These are phyloP conservation scores for Dascyllus trimaculatus DNA, from an alignment of 2,113 vertebrate genomes.

Conservation along the genomic window DNA sequence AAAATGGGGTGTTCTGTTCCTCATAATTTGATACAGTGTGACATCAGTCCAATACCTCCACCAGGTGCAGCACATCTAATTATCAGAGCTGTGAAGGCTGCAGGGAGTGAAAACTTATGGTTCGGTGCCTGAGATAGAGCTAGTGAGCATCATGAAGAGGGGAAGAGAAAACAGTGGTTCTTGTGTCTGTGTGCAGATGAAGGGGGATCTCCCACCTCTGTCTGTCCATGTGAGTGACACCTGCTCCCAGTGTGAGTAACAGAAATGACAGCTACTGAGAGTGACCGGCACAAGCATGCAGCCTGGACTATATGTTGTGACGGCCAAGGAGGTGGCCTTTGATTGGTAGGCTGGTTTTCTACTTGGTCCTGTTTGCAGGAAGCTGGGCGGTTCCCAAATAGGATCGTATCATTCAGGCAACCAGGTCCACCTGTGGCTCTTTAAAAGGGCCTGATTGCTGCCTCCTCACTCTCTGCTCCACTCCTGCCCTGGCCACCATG, in stretches of 20 bases:
- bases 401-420: no score
- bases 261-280: constrained; percentile 1
- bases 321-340: no score
- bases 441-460: no score
- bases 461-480: no score
- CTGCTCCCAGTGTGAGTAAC: constrained; percentile 25
- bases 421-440: no score
- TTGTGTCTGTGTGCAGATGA: constrained; percentile 9
- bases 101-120: neutral
- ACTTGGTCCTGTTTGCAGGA: no score
- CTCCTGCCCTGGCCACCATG: no score
- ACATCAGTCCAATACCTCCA: constrained; percentile 4
- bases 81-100: constrained; percentile 3
- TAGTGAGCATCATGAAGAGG: neutral
- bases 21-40: neutral
- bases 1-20: neutral
- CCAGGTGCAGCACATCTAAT: constrained; percentile 13
- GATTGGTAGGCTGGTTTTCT: no score
- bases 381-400: no score
- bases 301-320: no score
- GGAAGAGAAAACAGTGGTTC: neutral
- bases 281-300: neutral
- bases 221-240: constrained; percentile 40
- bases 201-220: neutral
- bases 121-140: no score